Conservation (phyloP, 2,888 invertebrate species). For the Conomelus anceps region DNA sequence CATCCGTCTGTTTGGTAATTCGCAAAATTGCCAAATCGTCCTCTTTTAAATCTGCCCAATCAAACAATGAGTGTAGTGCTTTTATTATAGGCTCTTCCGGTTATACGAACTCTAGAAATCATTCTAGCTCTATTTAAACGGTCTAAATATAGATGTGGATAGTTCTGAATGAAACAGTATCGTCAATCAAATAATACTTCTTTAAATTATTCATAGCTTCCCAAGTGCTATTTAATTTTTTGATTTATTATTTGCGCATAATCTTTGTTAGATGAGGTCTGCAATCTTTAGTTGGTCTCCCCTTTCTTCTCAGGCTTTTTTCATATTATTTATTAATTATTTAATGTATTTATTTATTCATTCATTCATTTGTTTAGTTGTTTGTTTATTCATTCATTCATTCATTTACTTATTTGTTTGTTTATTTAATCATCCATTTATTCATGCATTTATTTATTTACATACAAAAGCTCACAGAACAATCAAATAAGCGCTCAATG, state of each 20-base stretch:
- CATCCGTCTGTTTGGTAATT: not conserved
- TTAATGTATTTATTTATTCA: too few relatives aligned
- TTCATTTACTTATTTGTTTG: too few relatives aligned
- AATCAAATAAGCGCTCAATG: too few relatives aligned
- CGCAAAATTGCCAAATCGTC: not conserved
- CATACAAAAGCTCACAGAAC: too few relatives aligned
- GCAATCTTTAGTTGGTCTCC: not conserved
- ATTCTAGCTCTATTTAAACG: not conserved
- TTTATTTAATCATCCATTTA: too few relatives aligned
- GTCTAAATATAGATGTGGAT: not conserved
- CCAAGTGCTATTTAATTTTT: not conserved
- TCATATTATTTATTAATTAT: too few relatives aligned
- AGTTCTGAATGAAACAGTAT: not conserved
- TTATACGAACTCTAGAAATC: not conserved
- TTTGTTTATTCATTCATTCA: too few relatives aligned
- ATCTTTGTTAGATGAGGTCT: not conserved
- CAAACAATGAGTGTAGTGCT: not conserved
- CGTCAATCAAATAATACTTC: not conserved
- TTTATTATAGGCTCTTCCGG: not conserved
- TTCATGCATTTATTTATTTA: too few relatives aligned
- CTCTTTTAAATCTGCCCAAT: not conserved
- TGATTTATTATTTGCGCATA: not conserved
- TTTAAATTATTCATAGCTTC: not conserved
- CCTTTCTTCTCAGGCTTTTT: too few relatives aligned
- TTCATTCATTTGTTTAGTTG: too few relatives aligned